Base-by-base conservation (phyloP, 2,113 vertebrate genomes). In the Vidua chalybeata region DNA sequence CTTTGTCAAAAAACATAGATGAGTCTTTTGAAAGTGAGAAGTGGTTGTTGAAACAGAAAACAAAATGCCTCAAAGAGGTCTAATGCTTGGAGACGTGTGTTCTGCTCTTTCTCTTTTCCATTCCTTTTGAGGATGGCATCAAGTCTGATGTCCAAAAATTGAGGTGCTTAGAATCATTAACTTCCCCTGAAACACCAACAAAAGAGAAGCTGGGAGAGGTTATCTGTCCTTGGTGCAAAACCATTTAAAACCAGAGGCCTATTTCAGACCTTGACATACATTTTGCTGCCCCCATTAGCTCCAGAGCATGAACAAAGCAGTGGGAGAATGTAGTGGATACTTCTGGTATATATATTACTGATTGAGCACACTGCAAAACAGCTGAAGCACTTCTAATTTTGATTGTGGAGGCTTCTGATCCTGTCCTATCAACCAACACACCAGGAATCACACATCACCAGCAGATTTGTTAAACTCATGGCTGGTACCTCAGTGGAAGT, bases 1-100 rank as follows among this genome's bases (percentile, higher is more conserved):
- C 87, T 91, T 89, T 67, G 87, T 81, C 68, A 89, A 67, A 88
- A 83, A 93, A 62, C 0, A 9, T 67, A 71, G n/a, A 68, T 74
- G 35, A 81, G 84, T 75, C 63, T 88, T 90, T 88, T 93, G 51
- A 58, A 87, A 92, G 78, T 80, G 82, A 69, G 74, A 92, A 94
- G 67, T 43, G 28, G n/a, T 71, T 77, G 43, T 84, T 79, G 63
- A 90, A 75, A 69, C 2, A 6, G 58, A 82, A 75, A 35, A 64
- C 35, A 86, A 83, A 92, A 88, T 59, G 30, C 61, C 41, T 92
- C 59, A 51, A 63, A 88, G 35, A 74, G 21, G 21, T 77, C 46
- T 84, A 66, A 56, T 55, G 30, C 69, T 80, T 72, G 51, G 63
- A 77, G 54, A 52, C 19, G 3, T 2, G 0, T 66, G 24, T 45